Percentiles rank a stretch among this genome's conserved stretches.
phyloP scores from a whole-genome alignment of 2,113 vertebrate genomes.

The Hyaena hyaena region DNA sequence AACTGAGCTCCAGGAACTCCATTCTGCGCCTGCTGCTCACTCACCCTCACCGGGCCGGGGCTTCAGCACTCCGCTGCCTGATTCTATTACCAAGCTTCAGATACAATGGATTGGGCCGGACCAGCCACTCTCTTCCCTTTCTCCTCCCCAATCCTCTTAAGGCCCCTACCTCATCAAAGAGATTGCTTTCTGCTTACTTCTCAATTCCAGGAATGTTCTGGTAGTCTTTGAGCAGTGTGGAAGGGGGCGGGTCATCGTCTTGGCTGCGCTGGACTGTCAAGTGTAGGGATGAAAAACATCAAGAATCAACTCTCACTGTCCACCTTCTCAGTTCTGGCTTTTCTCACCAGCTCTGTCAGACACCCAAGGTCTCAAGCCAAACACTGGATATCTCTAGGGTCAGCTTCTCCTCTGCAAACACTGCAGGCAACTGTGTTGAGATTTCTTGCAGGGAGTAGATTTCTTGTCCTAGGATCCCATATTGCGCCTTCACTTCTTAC shows the following conservation, averaged over 20 bases:
- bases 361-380: not conserved
- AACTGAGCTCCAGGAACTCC: not conserved
- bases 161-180: not conserved
- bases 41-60: not conserved
- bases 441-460: not conserved
- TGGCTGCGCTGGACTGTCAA: conserved; percentile 88
- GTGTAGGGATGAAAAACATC: conserved; percentile 13
- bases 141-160: not conserved
- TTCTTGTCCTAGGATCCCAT: not conserved
- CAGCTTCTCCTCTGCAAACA: conserved; percentile 18
- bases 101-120: not conserved
- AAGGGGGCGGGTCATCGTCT: conserved; percentile 90
- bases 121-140: not conserved
- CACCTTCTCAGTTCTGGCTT: not conserved
- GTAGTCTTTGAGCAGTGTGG: conserved; percentile 91
- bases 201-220: conserved; percentile 87
- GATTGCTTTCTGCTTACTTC: conserved; percentile 80
- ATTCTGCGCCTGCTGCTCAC: not conserved
- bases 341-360: not conserved
- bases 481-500: not conserved
- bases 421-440: not conserved
- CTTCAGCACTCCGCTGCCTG: not conserved
- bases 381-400: not conserved
- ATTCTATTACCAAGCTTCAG: not conserved
- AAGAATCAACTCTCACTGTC: conserved; percentile 10